phyloP scores from a whole-genome alignment of 2,888 invertebrate genomes.

The Branchellion lobata region DNA sequence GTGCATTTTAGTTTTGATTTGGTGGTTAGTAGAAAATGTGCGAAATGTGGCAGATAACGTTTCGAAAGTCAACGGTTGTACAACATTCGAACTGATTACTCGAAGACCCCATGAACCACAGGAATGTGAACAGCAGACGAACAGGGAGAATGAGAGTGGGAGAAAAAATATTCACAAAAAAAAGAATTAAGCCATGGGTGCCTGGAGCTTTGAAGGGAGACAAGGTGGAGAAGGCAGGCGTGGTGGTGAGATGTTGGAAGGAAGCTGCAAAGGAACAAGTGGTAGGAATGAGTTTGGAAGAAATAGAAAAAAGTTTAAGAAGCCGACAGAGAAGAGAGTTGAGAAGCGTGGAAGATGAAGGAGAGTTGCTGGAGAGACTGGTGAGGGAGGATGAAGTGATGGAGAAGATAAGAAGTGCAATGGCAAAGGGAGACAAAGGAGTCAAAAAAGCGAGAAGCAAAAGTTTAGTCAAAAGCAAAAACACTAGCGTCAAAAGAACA shows the following conservation, averaged over 20 bases:
- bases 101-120: too few species aligned
- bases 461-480: background rate
- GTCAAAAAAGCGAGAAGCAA: background rate
- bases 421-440: background rate
- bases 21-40: too few species aligned
- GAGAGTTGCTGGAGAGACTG: background rate
- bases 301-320: background rate
- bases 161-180: too few species aligned
- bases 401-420: background rate
- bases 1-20: too few species aligned
- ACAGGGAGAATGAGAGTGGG: too few species aligned
- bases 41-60: too few species aligned
- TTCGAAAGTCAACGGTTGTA: too few species aligned
- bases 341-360: background rate
- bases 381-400: background rate
- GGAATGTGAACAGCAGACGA: too few species aligned
- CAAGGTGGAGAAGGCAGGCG: background rate
- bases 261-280: background rate
- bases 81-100: too few species aligned
- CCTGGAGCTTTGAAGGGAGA: background rate
- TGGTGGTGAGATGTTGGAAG: too few species aligned
- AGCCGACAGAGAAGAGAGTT: background rate
- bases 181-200: too few species aligned
- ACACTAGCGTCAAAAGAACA: too few species aligned
- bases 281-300: conserved; percentile 9